phyloP scores from a whole-genome alignment of 2,113 vertebrate species.

The Willisornis vidua region DNA sequence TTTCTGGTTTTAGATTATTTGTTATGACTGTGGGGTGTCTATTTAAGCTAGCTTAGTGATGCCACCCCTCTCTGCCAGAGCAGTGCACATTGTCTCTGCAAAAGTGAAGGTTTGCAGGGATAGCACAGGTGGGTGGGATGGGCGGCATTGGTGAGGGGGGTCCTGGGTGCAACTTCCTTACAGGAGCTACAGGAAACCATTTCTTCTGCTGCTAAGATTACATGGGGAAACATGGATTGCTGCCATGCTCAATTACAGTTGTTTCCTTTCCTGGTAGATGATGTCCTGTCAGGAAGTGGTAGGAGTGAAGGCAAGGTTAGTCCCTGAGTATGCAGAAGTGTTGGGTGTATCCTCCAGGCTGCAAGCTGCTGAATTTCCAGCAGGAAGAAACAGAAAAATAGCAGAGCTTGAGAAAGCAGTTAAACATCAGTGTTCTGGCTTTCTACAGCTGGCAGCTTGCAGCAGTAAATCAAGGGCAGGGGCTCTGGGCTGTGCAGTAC shows the following conservation, averaged over 20 bases:
- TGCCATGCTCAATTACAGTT: neutral
- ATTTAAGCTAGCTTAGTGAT: neutral
- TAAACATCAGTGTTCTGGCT: neutral
- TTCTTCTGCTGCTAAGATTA: conserved; percentile 15
- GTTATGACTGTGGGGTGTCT: neutral
- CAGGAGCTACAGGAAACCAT: neutral
- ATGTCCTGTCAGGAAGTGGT: neutral
- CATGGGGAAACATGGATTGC: neutral
- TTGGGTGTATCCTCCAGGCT: neutral
- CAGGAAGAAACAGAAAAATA: neutral
- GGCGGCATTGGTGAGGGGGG: accelerated
- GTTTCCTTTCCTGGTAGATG: conserved; percentile 26
- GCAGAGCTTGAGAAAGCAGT: neutral
- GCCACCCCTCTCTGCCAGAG: accelerated
- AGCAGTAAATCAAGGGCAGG: neutral
- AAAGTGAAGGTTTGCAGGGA: neutral
- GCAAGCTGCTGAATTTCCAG: neutral
- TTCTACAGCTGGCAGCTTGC: neutral
- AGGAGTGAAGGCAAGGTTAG: neutral
- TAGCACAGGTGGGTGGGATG: accelerated
- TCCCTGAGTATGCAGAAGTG: neutral
- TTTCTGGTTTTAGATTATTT: neutral
- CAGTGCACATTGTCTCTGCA: accelerated
- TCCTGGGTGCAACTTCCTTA: neutral
- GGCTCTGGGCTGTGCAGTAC: accelerated